A percentile compares a stretch with the other conserved stretches of the same genome.
Evolutionary conservation across 2,888 invertebrate genomes (phyloP).

Genomic region (Dichetophora obliterata): DNA sequence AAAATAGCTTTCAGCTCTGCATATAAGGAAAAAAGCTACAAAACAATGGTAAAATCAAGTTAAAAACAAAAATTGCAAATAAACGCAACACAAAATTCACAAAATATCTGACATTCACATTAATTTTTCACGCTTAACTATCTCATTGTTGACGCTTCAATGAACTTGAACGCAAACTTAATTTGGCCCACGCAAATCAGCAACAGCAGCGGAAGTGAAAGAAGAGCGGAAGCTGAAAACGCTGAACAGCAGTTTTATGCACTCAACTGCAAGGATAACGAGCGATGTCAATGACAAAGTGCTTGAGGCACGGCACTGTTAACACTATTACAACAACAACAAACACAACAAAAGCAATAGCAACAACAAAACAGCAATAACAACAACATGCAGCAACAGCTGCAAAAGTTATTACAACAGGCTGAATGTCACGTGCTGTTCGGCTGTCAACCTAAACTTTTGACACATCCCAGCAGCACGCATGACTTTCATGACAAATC

Average conservation of each 20-base stretch:
- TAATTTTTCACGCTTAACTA: not conserved
- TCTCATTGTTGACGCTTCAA: slow-evolving; percentile 1
- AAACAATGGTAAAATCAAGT: too few species aligned
- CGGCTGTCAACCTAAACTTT: too few species aligned
- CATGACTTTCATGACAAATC: too few species aligned
- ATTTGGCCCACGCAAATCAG: not conserved
- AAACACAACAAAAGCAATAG: not conserved
- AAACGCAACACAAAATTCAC: too few species aligned
- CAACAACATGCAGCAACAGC: not conserved
- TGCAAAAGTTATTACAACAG: not conserved
- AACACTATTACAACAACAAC: not conserved
- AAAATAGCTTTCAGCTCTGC: too few species aligned
- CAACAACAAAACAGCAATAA: not conserved
- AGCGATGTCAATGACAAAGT: slow-evolving; percentile 14
- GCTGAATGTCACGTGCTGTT: too few species aligned
- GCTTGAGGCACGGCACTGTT: not conserved
- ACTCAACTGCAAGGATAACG: slow-evolving; percentile 32
- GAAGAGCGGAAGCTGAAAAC: slow-evolving; percentile 36
- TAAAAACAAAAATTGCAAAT: too few species aligned
- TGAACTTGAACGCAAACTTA: not conserved
- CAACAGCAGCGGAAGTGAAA: slow-evolving; percentile 9
- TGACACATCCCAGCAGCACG: too few species aligned
- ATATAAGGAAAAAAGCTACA: too few species aligned
- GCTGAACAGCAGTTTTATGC: slow-evolving; percentile 34
- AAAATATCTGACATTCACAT: not conserved